These are phyloP conservation scores for Chiloscyllium punctatum DNA, from an alignment of 2,797 vertebrate genomes.

Conservation along the genomic window DNA sequence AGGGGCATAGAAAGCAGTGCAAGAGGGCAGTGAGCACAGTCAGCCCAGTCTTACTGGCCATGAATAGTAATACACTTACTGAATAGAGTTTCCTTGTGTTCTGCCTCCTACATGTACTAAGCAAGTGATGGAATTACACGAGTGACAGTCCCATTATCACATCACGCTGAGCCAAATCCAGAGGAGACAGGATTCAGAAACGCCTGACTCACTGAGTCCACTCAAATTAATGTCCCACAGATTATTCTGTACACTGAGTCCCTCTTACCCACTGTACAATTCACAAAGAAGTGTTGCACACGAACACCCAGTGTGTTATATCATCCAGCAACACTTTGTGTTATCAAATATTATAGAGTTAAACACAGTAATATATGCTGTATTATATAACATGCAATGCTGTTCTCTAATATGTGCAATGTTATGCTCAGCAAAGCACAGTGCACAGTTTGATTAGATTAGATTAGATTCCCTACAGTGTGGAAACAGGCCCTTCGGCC, in stretches of 20 bases:
- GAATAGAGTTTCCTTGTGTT: slow-evolving; percentile 27
- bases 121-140: slow-evolving; percentile 22
- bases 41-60: slow-evolving; percentile 17
- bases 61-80: slow-evolving; percentile 33
- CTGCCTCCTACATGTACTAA: slow-evolving; percentile 19
- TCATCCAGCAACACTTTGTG: neutral
- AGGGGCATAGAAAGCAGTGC: neutral
- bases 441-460: too few species aligned
- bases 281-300: neutral
- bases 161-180: slow-evolving; percentile 8
- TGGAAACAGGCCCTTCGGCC: too few species aligned
- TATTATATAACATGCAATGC: neutral
- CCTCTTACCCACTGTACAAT: too few species aligned
- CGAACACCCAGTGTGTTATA: neutral
- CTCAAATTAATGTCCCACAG: neutral
- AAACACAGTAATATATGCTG: neutral
- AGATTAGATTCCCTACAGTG: too few species aligned
- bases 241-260: neutral
- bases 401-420: neutral
- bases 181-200: neutral
- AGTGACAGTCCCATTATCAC: slow-evolving; percentile 36
- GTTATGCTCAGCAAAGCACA: neutral
- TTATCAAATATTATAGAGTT: neutral
- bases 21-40: slow-evolving; percentile 23
- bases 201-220: neutral